phyloP scores from a whole-genome alignment of 2,888 invertebrate species.

The Drosophila incognita region DNA sequence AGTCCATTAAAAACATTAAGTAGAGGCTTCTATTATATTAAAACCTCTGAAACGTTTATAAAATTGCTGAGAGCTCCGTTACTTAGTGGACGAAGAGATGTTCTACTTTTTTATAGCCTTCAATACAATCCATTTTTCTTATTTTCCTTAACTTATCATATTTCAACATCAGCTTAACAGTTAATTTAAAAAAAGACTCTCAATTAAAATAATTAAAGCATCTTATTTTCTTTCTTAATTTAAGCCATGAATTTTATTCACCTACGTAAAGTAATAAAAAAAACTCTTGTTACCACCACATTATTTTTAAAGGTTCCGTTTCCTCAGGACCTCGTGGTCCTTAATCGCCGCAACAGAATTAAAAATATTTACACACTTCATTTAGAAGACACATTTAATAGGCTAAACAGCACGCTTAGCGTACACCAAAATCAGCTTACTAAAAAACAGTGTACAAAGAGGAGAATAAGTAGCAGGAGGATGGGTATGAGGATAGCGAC shows the following conservation, averaged over 20 bases:
- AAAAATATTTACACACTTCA: conserved; percentile 72
- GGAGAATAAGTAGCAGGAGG: background rate
- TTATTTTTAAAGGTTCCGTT: background rate
- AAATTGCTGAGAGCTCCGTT: background rate
- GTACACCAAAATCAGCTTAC: conserved; percentile 49
- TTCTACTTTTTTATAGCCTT: background rate
- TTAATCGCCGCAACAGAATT: conserved; percentile 54
- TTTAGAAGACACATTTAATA: conserved; percentile 75
- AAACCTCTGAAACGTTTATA: too few species aligned
- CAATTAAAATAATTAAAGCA: background rate
- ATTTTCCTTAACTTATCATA: background rate
- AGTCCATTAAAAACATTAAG: too few species aligned
- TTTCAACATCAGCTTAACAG: background rate
- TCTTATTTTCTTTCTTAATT: too few species aligned
- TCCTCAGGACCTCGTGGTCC: conserved; percentile 10
- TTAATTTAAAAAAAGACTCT: background rate
- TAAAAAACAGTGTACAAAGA: conserved; percentile 9
- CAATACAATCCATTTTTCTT: background rate
- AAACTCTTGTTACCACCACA: background rate
- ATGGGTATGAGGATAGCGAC: conserved; percentile 24
- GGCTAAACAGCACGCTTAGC: conserved; percentile 73
- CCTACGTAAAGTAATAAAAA: background rate
- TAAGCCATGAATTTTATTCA: background rate
- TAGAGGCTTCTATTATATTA: too few species aligned
- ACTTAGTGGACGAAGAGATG: background rate